A percentile compares a stretch with the other conserved stretches of the same genome.
phyloP scores from a whole-genome alignment of 2,888 invertebrate genomes.

The Mycalesis mineus region DNA sequence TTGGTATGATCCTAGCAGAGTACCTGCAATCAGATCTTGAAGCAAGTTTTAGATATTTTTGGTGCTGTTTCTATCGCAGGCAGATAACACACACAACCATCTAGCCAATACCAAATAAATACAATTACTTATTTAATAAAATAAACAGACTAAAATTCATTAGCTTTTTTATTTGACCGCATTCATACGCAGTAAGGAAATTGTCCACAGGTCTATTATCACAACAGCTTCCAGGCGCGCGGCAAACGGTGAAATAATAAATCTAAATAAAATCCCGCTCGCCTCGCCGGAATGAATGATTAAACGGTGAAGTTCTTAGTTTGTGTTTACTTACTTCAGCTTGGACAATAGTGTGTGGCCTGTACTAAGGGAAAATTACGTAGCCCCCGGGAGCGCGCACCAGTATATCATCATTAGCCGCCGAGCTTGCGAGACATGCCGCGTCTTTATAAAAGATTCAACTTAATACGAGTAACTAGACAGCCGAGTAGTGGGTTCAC shows the following conservation, averaged over 20 bases:
- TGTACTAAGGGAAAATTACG: constrained; percentile 70
- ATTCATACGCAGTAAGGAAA: too few species aligned
- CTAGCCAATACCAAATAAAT: too few species aligned
- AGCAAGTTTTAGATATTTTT: too few species aligned
- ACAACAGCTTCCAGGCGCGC: constrained; percentile 20
- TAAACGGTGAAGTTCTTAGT: constrained; percentile 68
- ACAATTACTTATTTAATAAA: too few species aligned
- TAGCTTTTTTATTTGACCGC: too few species aligned
- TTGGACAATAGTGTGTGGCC: constrained; percentile 54
- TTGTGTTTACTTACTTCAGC: constrained; percentile 74
- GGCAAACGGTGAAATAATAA: constrained; percentile 64
- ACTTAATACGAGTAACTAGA: constrained; percentile 58
- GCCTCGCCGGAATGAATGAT: constrained; percentile 63
- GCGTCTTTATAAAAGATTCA: constrained; percentile 74
- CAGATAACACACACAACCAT: too few species aligned
- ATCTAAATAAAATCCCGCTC: constrained; percentile 63
- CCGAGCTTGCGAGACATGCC: constrained; percentile 54
- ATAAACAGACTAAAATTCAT: too few species aligned
- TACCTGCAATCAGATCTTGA: too few species aligned
- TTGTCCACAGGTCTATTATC: too few species aligned
- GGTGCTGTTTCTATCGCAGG: too few species aligned
- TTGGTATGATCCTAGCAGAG: too few species aligned
- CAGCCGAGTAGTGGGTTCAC: constrained; percentile 6
- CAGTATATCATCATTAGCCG: constrained; percentile 73
- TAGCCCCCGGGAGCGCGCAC: constrained; percentile 61